Conservation (phyloP, 2,797 vertebrate genomes). For the Anas capensis region DNA sequence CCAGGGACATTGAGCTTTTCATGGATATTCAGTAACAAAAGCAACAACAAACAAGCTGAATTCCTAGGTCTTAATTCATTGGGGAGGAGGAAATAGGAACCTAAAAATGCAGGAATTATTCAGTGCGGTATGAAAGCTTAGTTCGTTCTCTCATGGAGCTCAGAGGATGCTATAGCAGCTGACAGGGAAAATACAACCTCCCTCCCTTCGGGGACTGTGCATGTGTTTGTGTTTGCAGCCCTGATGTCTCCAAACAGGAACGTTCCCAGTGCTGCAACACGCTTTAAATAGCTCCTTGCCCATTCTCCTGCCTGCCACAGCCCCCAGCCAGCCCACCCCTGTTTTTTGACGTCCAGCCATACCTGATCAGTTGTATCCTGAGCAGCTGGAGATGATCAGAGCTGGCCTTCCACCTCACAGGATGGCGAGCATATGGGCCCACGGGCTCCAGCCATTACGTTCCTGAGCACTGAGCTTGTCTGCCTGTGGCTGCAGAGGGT, state of each 20-base stretch:
- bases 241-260: conserved; percentile 56
- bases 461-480: conserved; percentile 65
- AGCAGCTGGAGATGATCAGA: conserved; percentile 66
- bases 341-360: conserved; percentile 4
- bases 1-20: conserved; percentile 77
- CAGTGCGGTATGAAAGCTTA: background rate
- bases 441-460: conserved; percentile 44
- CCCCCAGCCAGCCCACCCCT: background rate
- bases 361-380: conserved; percentile 46
- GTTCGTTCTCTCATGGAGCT: conserved; percentile 44
- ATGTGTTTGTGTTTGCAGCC: conserved; percentile 47
- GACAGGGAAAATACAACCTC: conserved; percentile 61
- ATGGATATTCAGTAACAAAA: conserved; percentile 79
- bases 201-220: background rate
- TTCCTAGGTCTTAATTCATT: conserved; percentile 56
- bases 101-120: conserved; percentile 50
- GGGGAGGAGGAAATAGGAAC: conserved; percentile 28
- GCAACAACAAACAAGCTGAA: conserved; percentile 69
- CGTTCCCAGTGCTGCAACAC: conserved; percentile 41
- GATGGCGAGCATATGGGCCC: conserved; percentile 60
- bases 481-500: conserved; percentile 39
- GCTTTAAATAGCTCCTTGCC: conserved; percentile 42
- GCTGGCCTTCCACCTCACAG: conserved; percentile 56
- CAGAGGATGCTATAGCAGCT: conserved; percentile 62
- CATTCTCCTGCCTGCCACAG: background rate